Base-by-base conservation (phyloP, 2,888 invertebrate species). In the Agrochola lychnidis region DNA sequence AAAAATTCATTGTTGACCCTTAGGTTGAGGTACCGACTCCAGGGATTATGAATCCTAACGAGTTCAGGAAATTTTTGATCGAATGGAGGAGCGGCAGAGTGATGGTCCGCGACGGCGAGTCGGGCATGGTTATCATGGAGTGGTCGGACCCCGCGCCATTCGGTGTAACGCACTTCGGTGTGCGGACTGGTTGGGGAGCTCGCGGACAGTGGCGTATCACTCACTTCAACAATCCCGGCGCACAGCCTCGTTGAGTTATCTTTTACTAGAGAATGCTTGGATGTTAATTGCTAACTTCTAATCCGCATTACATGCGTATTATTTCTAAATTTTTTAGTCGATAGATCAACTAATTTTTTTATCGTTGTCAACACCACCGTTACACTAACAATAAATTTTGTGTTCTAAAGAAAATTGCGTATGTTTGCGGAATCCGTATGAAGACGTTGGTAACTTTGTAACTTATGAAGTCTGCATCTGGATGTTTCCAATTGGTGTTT, bases 121-220 rank as follows among this genome's bases (percentile, higher is more conserved):
- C 96, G 40, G 97, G 97, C 42, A 95, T 95, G 42, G 92, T 97
- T 75, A 91, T 97, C 80, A 94, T 98, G 96, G 97, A 97, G 87
- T 97, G 97, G 97, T 92, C 93, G 82, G 97, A 97, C 90, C 97
- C 97, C 7, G 90, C 95, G 22, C 97, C 97, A 10, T 97, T 97
- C 92, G 96, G 97, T 67, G 92, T 97, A 73, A 97, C 97, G 76
- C 97, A 97, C 94, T 97, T 97, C 90, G 98, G 97, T 66, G 96
- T 98, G 78, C 97, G 97, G 78, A 97, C 97, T 22, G 97, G 96
- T 78, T 98, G 97, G 97, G 98, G 98, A 75, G 97, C 98, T 48
- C 95, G 97, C 79, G 98, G 98, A 80, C 94, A 97, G 82, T 98
- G 98, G 98, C 97, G 97, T 87, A 95, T 97, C 89, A 85, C 83